Evolutionary conservation across 2,113 vertebrate species (phyloP).

Genomic region (Platysternon megacephalum): DNA sequence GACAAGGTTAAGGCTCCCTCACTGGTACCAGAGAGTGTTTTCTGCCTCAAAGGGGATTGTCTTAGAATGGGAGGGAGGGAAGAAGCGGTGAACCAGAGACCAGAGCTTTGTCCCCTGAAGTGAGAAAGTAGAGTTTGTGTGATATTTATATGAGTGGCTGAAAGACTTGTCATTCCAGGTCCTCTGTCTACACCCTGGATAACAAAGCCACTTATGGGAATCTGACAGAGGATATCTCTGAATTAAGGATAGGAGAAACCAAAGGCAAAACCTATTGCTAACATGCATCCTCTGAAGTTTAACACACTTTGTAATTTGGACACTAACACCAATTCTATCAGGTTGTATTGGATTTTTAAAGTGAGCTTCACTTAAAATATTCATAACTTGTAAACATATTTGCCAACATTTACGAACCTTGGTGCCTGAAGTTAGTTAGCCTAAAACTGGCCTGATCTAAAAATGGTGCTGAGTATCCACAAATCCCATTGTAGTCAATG

Average conservation of each 20-base stretch:
- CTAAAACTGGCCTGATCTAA: rapidly evolving
- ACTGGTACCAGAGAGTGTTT: rapidly evolving
- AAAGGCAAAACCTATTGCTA: not conserved
- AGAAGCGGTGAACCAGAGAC: rapidly evolving
- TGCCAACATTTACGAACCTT: rapidly evolving
- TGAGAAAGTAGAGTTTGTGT: rapidly evolving
- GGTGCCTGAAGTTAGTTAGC: not conserved
- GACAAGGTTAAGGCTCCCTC: not conserved
- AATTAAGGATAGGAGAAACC: not conserved
- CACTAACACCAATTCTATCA: not conserved
- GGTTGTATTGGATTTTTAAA: not conserved
- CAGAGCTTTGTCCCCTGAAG: rapidly evolving
- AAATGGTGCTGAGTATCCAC: not conserved
- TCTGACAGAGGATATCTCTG: not conserved
- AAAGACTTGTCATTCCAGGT: rapidly evolving
- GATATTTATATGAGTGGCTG: not conserved
- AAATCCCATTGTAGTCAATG: not conserved
- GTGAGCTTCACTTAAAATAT: rapidly evolving
- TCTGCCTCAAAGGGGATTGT: not conserved
- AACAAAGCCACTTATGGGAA: not conserved
- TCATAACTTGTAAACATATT: not conserved
- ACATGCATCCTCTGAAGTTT: not conserved
- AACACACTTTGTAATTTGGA: not conserved
- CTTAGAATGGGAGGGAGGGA: not conserved
- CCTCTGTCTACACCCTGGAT: not conserved